A percentile compares a stretch with the other conserved stretches of the same genome.
phyloP scores from a whole-genome alignment of 2,113 vertebrate genomes.

The Dasyornis broadbenti region DNA sequence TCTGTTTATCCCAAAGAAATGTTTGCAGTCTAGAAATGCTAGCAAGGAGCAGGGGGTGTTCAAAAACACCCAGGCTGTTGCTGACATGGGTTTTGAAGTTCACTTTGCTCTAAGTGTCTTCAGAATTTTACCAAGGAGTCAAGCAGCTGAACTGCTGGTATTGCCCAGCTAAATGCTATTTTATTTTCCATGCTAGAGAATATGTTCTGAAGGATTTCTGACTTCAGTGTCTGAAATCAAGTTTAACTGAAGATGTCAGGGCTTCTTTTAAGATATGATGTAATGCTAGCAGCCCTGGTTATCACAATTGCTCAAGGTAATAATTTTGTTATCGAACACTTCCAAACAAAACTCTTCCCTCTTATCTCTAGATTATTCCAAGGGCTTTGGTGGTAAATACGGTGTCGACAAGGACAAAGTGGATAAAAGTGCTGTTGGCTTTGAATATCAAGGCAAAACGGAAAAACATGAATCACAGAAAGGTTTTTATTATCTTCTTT shows the following conservation, averaged over 20 bases:
- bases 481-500: conserved; percentile 74
- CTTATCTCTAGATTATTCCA: conserved; percentile 75
- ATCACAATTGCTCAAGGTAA: background rate
- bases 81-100: background rate
- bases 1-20: background rate
- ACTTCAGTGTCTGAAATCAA: background rate
- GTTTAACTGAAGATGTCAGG: background rate
- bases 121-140: background rate
- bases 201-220: background rate
- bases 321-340: background rate
- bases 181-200: background rate
- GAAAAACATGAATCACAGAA: conserved; percentile 96
- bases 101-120: background rate
- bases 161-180: background rate
- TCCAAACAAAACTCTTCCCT: background rate
- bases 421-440: conserved; percentile 87
- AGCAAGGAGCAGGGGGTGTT: background rate
- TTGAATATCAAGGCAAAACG: conserved; percentile 91
- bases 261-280: background rate
- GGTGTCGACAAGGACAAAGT: conserved; percentile 87
- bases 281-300: background rate
- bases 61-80: background rate
- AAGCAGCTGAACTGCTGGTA: background rate
- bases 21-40: background rate
- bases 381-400: conserved; percentile 79